Base-by-base conservation (phyloP, 2,797 vertebrate genomes). In the Yasuhikotakia modesta region DNA sequence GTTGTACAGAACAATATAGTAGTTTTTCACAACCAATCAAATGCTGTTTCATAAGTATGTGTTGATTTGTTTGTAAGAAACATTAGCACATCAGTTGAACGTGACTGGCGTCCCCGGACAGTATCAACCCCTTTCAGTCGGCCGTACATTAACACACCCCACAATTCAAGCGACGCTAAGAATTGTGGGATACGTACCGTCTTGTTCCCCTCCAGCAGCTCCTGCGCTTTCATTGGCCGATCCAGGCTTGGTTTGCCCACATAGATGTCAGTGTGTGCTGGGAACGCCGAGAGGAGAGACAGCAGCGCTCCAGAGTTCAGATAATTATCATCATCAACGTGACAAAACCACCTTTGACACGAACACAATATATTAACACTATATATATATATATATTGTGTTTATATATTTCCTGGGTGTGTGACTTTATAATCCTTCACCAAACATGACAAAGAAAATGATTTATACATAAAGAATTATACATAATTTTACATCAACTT, bases 291-390 rank as follows among this genome's bases (percentile, higher is more conserved):
- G 70, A 98, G 93, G 73, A 97, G 87, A 52, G 86, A 87, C 55
- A 95, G 86, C 64, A 98, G 92, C 0, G 93, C 92, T 24, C n/a
- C 73, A 0, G 92, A 90, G 82, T 96, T 97, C 83, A 98, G 74
- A 1, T 97, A 98, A 88, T 98, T 98, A 79, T 98, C 96, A 0
- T 98, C 96, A 4, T 97, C 96, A 71, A 98, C 92, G 1, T 97
- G 96, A 82, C 96, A 98, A 86, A 98, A 95, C 96, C 97, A 98
- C 84, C 96, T 98, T 82, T 4, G 11, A 22, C 4, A 45, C 7
- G 5, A 3, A 81, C 5, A n/a, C n/a, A 22, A 5, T 21, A 2
- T 60, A 17, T 60, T 8, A n/a, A 63, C n/a, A n/a, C n/a, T n/a
- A n/a, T n/a, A n/a, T n/a, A n/a, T n/a, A n/a, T n/a, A n/a, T n/a